These are phyloP conservation scores for Oryzias woworae DNA, from an alignment of 2,113 vertebrate species.

Conservation along the genomic window DNA sequence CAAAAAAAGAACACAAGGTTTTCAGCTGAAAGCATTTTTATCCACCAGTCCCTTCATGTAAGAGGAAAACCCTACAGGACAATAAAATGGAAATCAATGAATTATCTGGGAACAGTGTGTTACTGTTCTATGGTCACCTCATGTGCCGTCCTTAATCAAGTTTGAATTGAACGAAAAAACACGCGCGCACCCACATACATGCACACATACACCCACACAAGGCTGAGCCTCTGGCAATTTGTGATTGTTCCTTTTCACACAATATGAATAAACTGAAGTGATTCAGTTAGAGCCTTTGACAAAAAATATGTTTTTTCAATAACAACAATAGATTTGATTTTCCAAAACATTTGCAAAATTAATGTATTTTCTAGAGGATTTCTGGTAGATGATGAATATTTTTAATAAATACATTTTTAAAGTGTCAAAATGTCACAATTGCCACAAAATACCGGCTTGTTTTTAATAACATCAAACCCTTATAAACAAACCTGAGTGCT, in stretches of 20 bases:
- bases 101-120: not conserved
- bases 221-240: too few species aligned
- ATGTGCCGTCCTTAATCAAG: not conserved
- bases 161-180: conserved; percentile 11
- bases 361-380: not conserved
- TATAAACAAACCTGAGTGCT: conserved; percentile 89
- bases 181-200: too few species aligned
- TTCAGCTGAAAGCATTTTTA: not conserved
- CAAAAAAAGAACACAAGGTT: not conserved
- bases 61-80: not conserved
- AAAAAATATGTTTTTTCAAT: not conserved
- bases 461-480: conserved; percentile 1
- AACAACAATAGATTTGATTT: not conserved
- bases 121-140: not conserved
- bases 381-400: too few species aligned
- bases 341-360: not conserved
- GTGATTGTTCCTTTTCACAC: too few species aligned
- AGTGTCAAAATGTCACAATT: not conserved
- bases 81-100: conserved; percentile 14
- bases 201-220: not conserved
- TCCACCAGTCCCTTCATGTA: conserved; percentile 1
- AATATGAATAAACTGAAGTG: not conserved
- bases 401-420: too few species aligned
- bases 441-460: conserved; percentile 16
- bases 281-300: not conserved